Conservation (phyloP, 2,113 vertebrate genomes). For the Thamnaconus septentrionalis region DNA sequence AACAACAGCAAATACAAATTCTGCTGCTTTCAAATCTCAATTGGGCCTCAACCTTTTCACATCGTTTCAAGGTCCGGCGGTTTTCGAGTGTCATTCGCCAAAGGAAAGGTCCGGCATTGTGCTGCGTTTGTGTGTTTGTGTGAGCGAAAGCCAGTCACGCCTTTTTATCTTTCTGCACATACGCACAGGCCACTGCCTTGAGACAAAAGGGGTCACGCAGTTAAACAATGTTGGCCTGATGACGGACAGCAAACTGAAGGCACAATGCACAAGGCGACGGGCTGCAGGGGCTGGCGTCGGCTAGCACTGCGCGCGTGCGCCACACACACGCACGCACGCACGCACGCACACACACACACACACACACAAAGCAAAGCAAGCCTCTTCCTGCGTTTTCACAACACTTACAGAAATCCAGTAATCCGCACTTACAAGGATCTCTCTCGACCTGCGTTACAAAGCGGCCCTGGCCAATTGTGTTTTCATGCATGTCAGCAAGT, state of each 20-base stretch:
- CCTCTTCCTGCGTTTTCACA: constrained; percentile 13
- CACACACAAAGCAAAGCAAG: not conserved
- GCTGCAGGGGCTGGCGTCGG: constrained; percentile 56
- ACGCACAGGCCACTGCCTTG: constrained; percentile 42
- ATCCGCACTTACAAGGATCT: constrained; percentile 30
- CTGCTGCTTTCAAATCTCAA: not conserved
- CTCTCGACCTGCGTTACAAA: constrained; percentile 37
- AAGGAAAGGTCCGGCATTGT: constrained; percentile 32
- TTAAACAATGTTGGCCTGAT: constrained; percentile 63
- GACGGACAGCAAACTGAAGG: constrained; percentile 51
- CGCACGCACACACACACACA: no score
- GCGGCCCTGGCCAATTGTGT: constrained; percentile 29
- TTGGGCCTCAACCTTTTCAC: not conserved
- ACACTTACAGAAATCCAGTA: constrained; percentile 23
- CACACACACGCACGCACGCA: not conserved
- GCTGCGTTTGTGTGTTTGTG: constrained; percentile 14
- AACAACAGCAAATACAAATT: not conserved
- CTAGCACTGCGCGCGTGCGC: constrained; percentile 38
- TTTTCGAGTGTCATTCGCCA: constrained; percentile 1
- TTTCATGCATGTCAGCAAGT: constrained; percentile 27
- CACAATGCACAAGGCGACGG: constrained; percentile 61
- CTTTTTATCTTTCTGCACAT: constrained; percentile 53
- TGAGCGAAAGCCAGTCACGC: constrained; percentile 25
- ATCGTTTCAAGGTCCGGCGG: not conserved
- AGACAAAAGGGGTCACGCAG: constrained; percentile 67